phyloP scores from a whole-genome alignment of 2,888 invertebrate species.

The Meiosimyza decipiens region DNA sequence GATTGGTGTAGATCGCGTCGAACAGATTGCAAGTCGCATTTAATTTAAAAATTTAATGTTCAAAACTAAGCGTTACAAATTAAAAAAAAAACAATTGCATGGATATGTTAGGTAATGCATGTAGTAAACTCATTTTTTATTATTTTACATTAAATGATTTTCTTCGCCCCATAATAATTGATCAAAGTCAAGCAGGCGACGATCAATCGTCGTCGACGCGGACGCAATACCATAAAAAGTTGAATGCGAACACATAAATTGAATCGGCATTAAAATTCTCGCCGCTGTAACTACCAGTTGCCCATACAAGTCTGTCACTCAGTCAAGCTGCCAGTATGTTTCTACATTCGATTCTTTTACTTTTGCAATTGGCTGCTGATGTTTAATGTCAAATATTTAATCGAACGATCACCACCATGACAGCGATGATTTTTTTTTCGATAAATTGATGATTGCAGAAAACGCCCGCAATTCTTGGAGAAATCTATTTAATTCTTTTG shows the following conservation, averaged over 20 bases:
- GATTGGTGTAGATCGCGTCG: background rate
- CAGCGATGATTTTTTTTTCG: background rate
- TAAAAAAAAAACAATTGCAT: no score
- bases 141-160: slow-evolving; percentile 2
- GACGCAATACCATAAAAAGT: slow-evolving; percentile 8
- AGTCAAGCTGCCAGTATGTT: no score
- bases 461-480: slow-evolving; percentile 7
- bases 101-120: no score
- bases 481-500: slow-evolving; percentile 3
- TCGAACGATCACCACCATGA: background rate
- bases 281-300: background rate
- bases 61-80: no score
- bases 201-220: slow-evolving; percentile 22
- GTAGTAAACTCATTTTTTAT: no score
- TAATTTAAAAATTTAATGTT: no score
- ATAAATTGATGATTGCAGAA: background rate
- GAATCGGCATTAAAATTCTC: slow-evolving; percentile 12
- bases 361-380: slow-evolving; percentile 10
- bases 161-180: slow-evolving; percentile 23
- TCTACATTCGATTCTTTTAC: background rate
- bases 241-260: slow-evolving; percentile 17
- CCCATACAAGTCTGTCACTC: no score
- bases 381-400: background rate
- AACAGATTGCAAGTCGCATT: no score
- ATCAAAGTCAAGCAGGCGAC: slow-evolving; percentile 21